A percentile compares a stretch with the other conserved stretches of the same genome.
Conservation (phyloP, 2,888 invertebrate species). For the Tiliacea aurago region DNA sequence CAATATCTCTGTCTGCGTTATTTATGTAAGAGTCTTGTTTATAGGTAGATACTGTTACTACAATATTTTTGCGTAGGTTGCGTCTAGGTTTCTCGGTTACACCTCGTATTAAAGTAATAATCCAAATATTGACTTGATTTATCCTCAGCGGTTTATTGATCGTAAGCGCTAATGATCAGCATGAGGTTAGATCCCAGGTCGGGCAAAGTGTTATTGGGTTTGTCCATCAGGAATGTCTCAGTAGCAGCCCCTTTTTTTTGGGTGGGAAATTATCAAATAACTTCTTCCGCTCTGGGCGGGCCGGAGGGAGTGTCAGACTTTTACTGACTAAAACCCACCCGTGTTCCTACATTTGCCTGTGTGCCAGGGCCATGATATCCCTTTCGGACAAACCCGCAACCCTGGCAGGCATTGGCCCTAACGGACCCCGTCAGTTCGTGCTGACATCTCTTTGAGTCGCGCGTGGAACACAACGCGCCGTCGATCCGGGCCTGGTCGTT, state of each 20-base stretch:
- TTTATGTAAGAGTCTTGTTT: conserved; percentile 1
- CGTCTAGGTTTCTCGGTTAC: not conserved
- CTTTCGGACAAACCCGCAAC: too few species aligned
- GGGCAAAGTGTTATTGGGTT: not conserved
- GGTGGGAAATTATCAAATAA: too few species aligned
- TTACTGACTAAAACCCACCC: too few species aligned
- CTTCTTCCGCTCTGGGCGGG: too few species aligned
- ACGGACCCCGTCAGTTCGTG: too few species aligned
- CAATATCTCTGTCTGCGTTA: conserved; percentile 9
- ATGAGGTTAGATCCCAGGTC: not conserved
- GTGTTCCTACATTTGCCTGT: too few species aligned
- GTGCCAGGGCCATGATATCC: too few species aligned
- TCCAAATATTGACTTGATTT: conserved; percentile 14
- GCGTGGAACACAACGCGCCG: too few species aligned
- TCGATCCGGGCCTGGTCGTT: too few species aligned
- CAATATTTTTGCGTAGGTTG: not conserved
- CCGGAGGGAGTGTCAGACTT: too few species aligned
- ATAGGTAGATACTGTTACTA: not conserved
- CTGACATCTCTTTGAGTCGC: too few species aligned
- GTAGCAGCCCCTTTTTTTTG: not conserved
- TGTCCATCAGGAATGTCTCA: not conserved
- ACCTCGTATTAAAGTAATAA: not conserved
- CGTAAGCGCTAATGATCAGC: not conserved
- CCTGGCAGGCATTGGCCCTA: too few species aligned
- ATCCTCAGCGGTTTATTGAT: not conserved